A percentile compares a stretch with the other conserved stretches of the same genome.
phyloP scores from a whole-genome alignment of 2,113 vertebrate species.

The Anseranas semipalmata region DNA sequence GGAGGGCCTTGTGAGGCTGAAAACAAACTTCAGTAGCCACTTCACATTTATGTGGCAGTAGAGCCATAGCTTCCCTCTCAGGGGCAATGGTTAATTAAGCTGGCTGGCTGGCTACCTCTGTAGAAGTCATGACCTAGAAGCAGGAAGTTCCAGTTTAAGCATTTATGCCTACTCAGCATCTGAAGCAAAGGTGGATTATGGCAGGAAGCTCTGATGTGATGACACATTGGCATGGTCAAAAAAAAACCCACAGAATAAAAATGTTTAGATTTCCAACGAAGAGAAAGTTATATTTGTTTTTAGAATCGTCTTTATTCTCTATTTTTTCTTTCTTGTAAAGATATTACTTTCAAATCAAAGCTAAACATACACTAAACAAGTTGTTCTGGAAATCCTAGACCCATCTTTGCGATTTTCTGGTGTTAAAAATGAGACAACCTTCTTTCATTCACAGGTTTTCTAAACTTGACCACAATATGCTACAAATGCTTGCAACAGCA shows the following conservation, averaged over 20 bases:
- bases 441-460: not conserved
- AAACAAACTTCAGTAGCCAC: not conserved
- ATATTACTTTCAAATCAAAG: not conserved
- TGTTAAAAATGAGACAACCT: not conserved
- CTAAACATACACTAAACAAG: not conserved
- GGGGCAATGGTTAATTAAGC: not conserved
- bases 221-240: not conserved
- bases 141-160: not conserved
- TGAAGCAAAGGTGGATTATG: not conserved
- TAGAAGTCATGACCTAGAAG: not conserved
- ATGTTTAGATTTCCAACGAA: fast-evolving
- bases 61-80: not conserved
- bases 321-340: not conserved
- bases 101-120: not conserved
- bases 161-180: not conserved
- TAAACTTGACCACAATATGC: not conserved
- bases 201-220: not conserved
- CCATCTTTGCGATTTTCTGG: not conserved
- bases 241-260: not conserved
- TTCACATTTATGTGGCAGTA: not conserved
- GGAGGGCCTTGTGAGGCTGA: not conserved
- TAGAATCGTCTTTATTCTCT: not conserved
- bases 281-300: not conserved
- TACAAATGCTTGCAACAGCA: not conserved
- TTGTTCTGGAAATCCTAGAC: not conserved